Percentiles rank a stretch among this genome's conserved stretches.
phyloP scores from a whole-genome alignment of 2,888 invertebrate genomes.

The Acanthoscelides obtectus region DNA sequence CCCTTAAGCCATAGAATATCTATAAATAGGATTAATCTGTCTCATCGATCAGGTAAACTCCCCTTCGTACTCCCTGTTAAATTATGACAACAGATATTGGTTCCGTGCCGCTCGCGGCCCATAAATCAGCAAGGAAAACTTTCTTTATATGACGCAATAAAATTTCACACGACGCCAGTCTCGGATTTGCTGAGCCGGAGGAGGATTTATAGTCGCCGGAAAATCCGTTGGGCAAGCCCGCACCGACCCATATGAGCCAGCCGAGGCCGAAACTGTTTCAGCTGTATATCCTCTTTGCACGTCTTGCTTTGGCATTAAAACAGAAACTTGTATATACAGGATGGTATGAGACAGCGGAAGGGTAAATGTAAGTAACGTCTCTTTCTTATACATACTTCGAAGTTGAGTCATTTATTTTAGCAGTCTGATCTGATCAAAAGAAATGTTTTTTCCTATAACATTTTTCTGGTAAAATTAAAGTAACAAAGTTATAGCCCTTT shows the following conservation, averaged over 20 bases:
- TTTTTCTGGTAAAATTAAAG: no score
- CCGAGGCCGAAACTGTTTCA: neutral
- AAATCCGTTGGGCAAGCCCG: neutral
- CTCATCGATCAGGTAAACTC: neutral
- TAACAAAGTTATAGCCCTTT: no score
- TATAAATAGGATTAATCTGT: neutral
- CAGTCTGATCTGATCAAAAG: no score
- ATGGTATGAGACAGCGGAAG: no score
- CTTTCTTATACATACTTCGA: no score
- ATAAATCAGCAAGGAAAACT: conserved; percentile 25
- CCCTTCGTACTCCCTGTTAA: neutral
- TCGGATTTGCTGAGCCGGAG: conserved; percentile 17
- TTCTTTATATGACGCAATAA: conserved; percentile 35
- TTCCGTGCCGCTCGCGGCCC: conserved; percentile 21
- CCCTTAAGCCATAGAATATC: no score
- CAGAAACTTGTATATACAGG: neutral
- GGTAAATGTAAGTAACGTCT: no score
- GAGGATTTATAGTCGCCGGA: conserved; percentile 13
- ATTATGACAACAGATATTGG: conserved; percentile 19
- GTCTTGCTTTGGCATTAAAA: neutral
- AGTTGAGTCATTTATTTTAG: no score
- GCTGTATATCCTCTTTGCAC: neutral
- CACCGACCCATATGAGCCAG: neutral
- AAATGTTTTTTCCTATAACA: no score
- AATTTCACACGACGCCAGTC: conserved; percentile 30